Base-by-base conservation (phyloP, 2,113 vertebrate species). In the Phaethon lepturus region DNA sequence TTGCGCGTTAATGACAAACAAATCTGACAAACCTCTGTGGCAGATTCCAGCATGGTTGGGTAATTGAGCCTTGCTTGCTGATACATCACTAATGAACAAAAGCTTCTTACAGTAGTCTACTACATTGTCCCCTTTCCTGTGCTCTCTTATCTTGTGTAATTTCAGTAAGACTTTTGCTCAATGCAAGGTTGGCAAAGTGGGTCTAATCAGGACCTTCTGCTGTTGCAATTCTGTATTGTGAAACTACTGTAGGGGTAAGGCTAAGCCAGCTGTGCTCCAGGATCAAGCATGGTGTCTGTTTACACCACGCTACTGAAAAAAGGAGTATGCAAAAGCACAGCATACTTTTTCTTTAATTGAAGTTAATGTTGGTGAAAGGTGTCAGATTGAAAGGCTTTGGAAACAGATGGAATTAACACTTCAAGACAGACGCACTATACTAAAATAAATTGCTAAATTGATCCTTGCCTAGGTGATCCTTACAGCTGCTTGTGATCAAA, bases 401-500 rank as follows among this genome's bases (percentile, higher is more conserved):
- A 85, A 91, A 76, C 11, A 47, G 74, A 22, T 64, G 69, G 79
- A 91, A 93, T 94, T 60, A 79, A 59, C 62, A 19, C 53, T 94
- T 93, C 38, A 50, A 78, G 77, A 28, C 45, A 56, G 56, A 60
- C 0, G 5, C 6, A 0, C 38, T 45, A 1, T 28, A 38, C 74
- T 50, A 63, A 90, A 95, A 95, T 82, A 66, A 89, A 88, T 73
- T 50, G 89, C 49, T 89, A 31, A 72, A 87, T 58, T 66, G 91
- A 84, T 91, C 86, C 58, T 85, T 79, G 69, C 69, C 58, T 82
- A 18, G 68, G 3, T 75, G 91, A 55, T 87, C 73, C 87, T 87
- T 78, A 10, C 60, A 72, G 83, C 89, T 85, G 66, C 45, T 55
- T 33, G 59, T 82, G 93, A 94, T 95, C 96, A 97, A 95, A 96